A percentile compares a stretch with the other conserved stretches of the same genome.
phyloP scores from a whole-genome alignment of 2,797 vertebrate genomes.

The Lagodon rhomboides region DNA sequence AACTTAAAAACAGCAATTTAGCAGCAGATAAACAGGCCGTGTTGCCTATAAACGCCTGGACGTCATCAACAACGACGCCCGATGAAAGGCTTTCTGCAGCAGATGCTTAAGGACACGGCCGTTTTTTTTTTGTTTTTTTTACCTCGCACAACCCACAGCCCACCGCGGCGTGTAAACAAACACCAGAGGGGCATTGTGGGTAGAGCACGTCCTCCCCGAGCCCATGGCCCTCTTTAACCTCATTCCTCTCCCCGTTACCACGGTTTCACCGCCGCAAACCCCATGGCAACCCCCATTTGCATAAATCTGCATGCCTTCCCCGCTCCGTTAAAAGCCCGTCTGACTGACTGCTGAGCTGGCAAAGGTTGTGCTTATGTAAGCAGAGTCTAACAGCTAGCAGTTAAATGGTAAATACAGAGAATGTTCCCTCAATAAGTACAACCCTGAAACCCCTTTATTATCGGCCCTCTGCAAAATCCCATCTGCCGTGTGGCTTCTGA shows the following conservation, averaged over 20 bases:
- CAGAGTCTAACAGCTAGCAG: constrained; percentile 57
- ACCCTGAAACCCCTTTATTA: constrained; percentile 73
- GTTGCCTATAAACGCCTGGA: constrained; percentile 30
- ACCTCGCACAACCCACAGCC: constrained; percentile 64
- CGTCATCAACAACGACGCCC: constrained; percentile 37
- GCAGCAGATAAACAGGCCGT: constrained; percentile 11
- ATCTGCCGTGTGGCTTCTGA: constrained; percentile 59
- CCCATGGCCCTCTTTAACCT: constrained; percentile 75
- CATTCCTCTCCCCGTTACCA: constrained; percentile 78
- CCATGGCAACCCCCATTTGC: constrained; percentile 72
- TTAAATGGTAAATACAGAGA: constrained; percentile 70
- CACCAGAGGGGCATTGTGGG: constrained; percentile 76
- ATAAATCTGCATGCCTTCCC: constrained; percentile 76
- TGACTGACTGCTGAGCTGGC: constrained; percentile 80
- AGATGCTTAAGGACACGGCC: constrained; percentile 52
- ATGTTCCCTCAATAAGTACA: constrained; percentile 64
- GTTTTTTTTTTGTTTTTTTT: constrained; percentile 25
- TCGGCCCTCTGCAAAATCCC: constrained; percentile 58
- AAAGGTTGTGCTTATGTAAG: constrained; percentile 78
- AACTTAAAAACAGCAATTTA: constrained; percentile 28
- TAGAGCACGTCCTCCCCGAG: constrained; percentile 60
- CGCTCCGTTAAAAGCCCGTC: constrained; percentile 67
- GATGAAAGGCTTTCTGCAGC: constrained; percentile 53
- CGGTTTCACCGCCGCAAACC: constrained; percentile 71
- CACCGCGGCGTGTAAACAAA: constrained; percentile 75